phyloP scores from a whole-genome alignment of 1,140 invertebrate species.

The Leptopilina clavipes region DNA sequence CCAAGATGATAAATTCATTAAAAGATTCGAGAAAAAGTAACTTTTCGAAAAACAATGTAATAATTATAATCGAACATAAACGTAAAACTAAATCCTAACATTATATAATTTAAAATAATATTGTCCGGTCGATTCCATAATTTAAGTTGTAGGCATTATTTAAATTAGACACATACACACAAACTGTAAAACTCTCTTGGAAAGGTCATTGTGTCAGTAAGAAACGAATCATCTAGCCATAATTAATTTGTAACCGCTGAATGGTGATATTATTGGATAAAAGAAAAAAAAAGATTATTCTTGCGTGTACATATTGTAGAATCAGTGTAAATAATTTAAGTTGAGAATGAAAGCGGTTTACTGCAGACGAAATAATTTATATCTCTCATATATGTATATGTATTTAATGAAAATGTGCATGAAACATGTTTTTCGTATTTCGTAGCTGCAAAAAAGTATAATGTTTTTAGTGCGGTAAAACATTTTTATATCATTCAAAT shows the following conservation, averaged over 20 bases:
- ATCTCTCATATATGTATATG: slow-evolving; percentile 4
- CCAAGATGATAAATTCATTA: no score
- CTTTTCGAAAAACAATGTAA: no score
- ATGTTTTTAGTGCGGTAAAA: background rate
- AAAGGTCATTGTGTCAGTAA: slow-evolving; percentile 54
- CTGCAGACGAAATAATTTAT: slow-evolving; percentile 42
- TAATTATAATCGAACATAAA: background rate
- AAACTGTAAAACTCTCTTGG: slow-evolving; percentile 9
- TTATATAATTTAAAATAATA: background rate
- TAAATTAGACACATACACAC: background rate
- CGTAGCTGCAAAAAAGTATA: background rate
- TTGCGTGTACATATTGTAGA: slow-evolving; percentile 51
- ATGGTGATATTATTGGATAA: slow-evolving; percentile 57
- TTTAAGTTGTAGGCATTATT: slow-evolving; percentile 27
- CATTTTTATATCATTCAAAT: background rate
- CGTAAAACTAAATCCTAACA: background rate
- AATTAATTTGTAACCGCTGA: slow-evolving; percentile 54
- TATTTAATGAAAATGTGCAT: slow-evolving; percentile 34
- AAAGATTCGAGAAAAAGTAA: no score
- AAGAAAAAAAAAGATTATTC: slow-evolving; percentile 27
- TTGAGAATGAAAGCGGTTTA: slow-evolving; percentile 38
- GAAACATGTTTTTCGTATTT: slow-evolving; percentile 3
- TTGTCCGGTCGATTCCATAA: background rate
- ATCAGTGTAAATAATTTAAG: slow-evolving; percentile 51
- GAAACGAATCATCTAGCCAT: slow-evolving; percentile 58